Percentiles rank a stretch among this genome's conserved stretches.
Conservation (phyloP, 2,113 vertebrate species). For the Paradoxurus hermaphroditus region DNA sequence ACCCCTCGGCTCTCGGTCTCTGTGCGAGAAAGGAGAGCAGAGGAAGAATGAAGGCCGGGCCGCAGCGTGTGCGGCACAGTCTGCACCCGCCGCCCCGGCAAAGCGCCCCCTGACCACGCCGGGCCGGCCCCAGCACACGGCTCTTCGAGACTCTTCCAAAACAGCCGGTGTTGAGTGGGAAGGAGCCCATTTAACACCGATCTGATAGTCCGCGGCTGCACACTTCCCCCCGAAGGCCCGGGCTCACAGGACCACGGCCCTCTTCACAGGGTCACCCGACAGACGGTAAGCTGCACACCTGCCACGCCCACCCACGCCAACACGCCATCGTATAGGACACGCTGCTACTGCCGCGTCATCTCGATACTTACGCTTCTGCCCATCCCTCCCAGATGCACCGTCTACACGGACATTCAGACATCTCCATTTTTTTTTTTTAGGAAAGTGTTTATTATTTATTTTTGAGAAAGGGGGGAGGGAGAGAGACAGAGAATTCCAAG, state of each 20-base stretch:
- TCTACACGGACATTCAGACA: not conserved
- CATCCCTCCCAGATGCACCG: fast-evolving
- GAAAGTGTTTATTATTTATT: no score
- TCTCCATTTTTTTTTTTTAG: no score
- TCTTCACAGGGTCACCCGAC: fast-evolving
- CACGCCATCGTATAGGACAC: fast-evolving
- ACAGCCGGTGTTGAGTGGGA: fast-evolving
- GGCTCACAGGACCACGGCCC: not conserved
- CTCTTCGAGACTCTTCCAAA: not conserved
- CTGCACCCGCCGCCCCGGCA: fast-evolving
- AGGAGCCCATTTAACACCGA: not conserved
- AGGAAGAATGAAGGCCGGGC: not conserved
- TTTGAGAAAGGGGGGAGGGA: no score
- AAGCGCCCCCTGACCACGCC: fast-evolving
- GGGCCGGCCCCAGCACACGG: fast-evolving
- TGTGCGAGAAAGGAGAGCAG: constrained; percentile 73
- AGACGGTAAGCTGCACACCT: not conserved
- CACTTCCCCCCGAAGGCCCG: not conserved
- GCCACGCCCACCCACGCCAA: fast-evolving
- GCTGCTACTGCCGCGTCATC: fast-evolving
- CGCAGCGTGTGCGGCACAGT: no score
- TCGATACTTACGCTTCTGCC: not conserved
- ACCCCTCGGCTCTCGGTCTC: constrained; percentile 82
- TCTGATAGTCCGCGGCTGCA: fast-evolving
- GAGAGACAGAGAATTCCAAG: no score